phyloP scores from a whole-genome alignment of 1,140 invertebrate genomes.

The Zaprionus kolodkinae region DNA sequence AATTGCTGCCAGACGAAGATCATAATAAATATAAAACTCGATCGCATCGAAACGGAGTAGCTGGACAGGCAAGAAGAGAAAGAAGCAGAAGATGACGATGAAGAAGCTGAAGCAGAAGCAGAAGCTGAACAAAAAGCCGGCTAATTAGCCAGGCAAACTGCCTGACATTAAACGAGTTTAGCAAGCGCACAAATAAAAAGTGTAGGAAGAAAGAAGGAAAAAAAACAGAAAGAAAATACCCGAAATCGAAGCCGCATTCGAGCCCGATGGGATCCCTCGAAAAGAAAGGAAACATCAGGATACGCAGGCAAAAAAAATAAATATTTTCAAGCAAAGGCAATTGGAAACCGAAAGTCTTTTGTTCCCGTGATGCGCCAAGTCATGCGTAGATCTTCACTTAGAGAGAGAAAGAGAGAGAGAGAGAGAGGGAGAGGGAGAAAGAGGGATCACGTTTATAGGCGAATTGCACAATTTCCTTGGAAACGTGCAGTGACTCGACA shows the following conservation, averaged over 20 bases:
- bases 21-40: conserved; percentile 55
- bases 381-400: conserved; percentile 56
- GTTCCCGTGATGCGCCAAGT: conserved; percentile 46
- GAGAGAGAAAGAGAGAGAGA: background rate
- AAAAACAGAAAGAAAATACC: conserved; percentile 11
- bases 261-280: background rate
- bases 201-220: conserved; percentile 6
- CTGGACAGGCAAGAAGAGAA: background rate
- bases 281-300: conserved; percentile 57
- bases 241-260: conserved; percentile 3
- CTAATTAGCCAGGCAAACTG: conserved; percentile 54
- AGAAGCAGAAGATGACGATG: conserved; percentile 6
- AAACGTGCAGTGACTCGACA: conserved; percentile 55
- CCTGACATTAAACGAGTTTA: conserved; percentile 58
- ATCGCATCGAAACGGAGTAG: conserved; percentile 23
- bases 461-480: conserved; percentile 64
- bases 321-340: conserved; percentile 54
- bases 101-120: background rate
- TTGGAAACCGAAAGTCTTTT: conserved; percentile 65
- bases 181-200: conserved; percentile 28
- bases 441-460: conserved; percentile 6
- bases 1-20: conserved; percentile 56
- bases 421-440: background rate
- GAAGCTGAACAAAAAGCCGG: conserved; percentile 37
- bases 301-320: conserved; percentile 28